Conservation (phyloP, 2,797 vertebrate species). For the Macropodus opercularis region DNA sequence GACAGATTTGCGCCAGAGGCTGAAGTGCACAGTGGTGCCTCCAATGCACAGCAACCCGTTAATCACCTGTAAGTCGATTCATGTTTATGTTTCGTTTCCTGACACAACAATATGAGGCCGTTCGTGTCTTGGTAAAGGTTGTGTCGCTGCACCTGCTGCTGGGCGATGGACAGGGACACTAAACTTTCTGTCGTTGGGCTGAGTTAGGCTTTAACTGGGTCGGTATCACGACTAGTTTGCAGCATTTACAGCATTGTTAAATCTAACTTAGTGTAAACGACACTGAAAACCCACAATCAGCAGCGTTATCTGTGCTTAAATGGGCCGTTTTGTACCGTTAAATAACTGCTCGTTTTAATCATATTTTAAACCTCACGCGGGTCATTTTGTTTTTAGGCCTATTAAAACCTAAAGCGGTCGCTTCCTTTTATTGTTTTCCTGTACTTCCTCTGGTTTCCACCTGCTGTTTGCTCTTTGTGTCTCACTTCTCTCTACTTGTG, state of each 20-base stretch:
- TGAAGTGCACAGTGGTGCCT: neutral
- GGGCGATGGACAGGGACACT: neutral
- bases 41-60: accelerated
- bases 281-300: too few species aligned
- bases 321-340: too few species aligned
- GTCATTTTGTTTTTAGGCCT: too few species aligned
- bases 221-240: too few species aligned
- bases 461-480: conserved; percentile 21
- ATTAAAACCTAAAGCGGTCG: neutral
- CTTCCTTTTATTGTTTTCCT: conserved; percentile 26
- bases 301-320: too few species aligned
- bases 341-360: too few species aligned
- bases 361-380: too few species aligned
- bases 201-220: accelerated
- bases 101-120: too few species aligned
- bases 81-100: neutral
- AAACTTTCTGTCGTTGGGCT: conserved; percentile 3
- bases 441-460: conserved; percentile 1
- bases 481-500: conserved; percentile 21
- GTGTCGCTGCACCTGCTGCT: conserved; percentile 53
- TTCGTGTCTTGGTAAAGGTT: neutral
- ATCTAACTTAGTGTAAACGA: too few species aligned
- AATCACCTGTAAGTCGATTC: conserved; percentile 33
- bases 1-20: neutral
- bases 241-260: too few species aligned